Conservation (phyloP, 2,797 vertebrate species). For the Gila robusta region DNA sequence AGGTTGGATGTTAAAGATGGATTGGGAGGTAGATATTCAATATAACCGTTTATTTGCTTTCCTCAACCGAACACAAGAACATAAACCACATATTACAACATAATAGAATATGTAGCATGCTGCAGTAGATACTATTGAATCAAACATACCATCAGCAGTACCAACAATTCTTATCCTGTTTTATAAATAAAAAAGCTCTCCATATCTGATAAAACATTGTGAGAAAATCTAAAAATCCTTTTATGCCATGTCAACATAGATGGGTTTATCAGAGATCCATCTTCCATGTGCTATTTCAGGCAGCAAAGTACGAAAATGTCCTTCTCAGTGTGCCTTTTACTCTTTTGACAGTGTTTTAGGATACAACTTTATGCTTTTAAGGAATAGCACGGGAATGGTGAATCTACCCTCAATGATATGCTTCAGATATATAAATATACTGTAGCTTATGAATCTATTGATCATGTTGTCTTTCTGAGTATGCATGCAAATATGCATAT, state of each 20-base stretch:
- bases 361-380: background rate
- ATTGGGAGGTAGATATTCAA: constrained; percentile 71
- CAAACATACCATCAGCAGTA: background rate
- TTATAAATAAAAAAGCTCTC: background rate
- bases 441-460: background rate
- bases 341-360: background rate
- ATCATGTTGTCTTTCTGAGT: background rate
- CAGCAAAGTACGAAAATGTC: too few relatives aligned
- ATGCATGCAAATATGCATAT: constrained; percentile 27
- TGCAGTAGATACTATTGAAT: background rate
- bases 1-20: constrained; percentile 72
- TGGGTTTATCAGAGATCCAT: background rate
- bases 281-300: background rate
- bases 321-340: background rate
- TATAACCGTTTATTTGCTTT: background rate
- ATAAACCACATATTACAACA: background rate
- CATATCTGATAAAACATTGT: background rate
- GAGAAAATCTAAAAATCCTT: too few relatives aligned
- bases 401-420: background rate
- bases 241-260: background rate
- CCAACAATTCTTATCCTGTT: background rate
- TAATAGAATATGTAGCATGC: background rate
- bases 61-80: background rate
- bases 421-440: background rate
- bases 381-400: background rate